Conservation (phyloP, 2,888 invertebrate species). For the Leistus spinibarbis region DNA sequence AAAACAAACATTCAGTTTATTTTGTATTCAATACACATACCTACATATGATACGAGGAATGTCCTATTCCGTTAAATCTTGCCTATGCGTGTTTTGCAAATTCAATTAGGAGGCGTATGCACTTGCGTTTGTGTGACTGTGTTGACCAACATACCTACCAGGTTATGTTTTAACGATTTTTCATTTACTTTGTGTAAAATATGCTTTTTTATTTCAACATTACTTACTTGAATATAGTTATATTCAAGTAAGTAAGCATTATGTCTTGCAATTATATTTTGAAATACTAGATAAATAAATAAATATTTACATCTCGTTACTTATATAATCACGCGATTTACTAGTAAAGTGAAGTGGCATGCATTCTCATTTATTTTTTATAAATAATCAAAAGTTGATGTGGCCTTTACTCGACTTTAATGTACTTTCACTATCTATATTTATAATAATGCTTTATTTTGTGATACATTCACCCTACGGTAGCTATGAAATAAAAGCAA, state of each 20-base stretch:
- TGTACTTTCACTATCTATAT: too few species aligned
- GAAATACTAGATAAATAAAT: background rate
- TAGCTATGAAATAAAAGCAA: too few species aligned
- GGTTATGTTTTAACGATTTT: background rate
- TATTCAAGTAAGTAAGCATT: too few species aligned
- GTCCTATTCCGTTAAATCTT: background rate
- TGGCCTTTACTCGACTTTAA: too few species aligned
- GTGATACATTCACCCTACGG: too few species aligned
- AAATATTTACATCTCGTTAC: background rate
- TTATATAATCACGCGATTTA: background rate
- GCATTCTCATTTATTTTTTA: too few species aligned
- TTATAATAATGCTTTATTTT: too few species aligned
- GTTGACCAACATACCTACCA: too few species aligned
- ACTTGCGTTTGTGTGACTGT: background rate
- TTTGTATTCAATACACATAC: background rate
- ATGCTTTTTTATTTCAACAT: background rate
- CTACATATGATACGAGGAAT: too few species aligned
- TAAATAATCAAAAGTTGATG: too few species aligned
- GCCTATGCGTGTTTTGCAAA: background rate
- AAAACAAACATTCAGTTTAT: background rate
- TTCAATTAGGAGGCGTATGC: background rate
- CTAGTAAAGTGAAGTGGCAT: too few species aligned
- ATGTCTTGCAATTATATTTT: background rate
- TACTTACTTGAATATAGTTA: background rate
- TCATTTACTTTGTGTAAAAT: background rate